phyloP scores from a whole-genome alignment of 2,888 invertebrate genomes.

The Cheilosia soror region DNA sequence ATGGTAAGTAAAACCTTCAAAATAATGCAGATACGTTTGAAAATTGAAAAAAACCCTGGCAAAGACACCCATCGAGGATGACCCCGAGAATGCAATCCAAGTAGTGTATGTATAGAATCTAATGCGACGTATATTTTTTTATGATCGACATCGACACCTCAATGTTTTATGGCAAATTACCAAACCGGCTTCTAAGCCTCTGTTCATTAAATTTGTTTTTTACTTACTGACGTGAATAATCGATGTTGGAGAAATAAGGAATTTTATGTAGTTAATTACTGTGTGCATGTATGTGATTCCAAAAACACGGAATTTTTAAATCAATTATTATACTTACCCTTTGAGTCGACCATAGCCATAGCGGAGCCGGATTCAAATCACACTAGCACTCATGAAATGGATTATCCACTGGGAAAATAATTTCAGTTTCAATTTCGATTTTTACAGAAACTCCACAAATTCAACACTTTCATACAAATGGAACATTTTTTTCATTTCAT shows the following conservation, averaged over 20 bases:
- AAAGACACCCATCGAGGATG: constrained; percentile 6
- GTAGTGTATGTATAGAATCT: constrained; percentile 6
- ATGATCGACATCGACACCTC: no score
- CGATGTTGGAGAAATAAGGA: constrained; percentile 38
- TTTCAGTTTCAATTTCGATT: constrained; percentile 32
- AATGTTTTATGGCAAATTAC: constrained; percentile 18
- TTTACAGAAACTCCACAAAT: background rate
- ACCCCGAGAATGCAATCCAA: constrained; percentile 26
- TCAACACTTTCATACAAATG: constrained; percentile 18
- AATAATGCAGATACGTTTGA: constrained; percentile 33
- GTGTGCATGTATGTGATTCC: background rate
- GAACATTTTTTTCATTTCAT: constrained; percentile 39
- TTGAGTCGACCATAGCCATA: constrained; percentile 51
- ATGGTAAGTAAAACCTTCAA: constrained; percentile 23
- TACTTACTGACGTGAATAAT: constrained; percentile 31
- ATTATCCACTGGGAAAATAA: constrained; percentile 8
- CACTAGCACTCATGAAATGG: constrained; percentile 33
- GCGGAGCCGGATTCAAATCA: constrained; percentile 25
- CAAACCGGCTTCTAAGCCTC: constrained; percentile 35
- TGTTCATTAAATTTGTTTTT: constrained; percentile 8
- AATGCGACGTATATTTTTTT: background rate
- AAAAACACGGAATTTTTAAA: background rate
- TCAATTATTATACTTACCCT: constrained; percentile 45
- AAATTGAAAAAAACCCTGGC: background rate
- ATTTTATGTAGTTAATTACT: constrained; percentile 1